phyloP scores from a whole-genome alignment of 64 coral and sea anemone species.

The Stichodactyla helianthus region DNA sequence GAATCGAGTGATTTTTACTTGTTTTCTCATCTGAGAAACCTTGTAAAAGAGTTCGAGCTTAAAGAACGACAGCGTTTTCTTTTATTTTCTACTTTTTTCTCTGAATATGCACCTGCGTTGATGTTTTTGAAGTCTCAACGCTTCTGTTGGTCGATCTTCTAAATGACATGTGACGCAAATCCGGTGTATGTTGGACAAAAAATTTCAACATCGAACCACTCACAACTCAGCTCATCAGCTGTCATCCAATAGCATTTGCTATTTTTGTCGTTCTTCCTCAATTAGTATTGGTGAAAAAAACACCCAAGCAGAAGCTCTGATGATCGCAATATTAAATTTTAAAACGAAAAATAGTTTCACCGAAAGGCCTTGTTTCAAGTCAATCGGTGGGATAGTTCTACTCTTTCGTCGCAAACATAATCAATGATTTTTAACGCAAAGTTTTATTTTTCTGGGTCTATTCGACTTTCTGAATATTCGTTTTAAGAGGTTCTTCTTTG shows the following conservation, averaged over 20 bases:
- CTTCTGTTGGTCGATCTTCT: conserved; percentile 12
- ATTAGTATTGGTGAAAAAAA: conserved; percentile 17
- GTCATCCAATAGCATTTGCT: background rate
- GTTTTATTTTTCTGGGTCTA: background rate
- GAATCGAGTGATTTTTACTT: background rate
- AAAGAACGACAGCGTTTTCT: background rate
- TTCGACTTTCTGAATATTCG: background rate
- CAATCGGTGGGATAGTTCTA: background rate
- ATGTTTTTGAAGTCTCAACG: background rate
- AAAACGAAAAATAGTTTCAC: background rate
- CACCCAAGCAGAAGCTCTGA: background rate
- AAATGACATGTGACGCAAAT: conserved; percentile 14
- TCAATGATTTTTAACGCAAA: background rate
- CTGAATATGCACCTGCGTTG: conserved; percentile 15
- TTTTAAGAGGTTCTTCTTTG: background rate
- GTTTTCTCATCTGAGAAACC: background rate
- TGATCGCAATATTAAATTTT: conserved; percentile 27
- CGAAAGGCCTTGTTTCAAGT: background rate
- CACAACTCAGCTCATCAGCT: background rate
- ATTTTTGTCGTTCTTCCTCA: conserved; percentile 12
- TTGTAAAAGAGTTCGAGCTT: background rate
- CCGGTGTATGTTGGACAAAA: background rate
- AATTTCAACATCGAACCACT: conserved; percentile 20
- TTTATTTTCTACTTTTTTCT: background rate
- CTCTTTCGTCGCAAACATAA: background rate